Evolutionary conservation across 1,140 invertebrate genomes (phyloP), one percentile per base, ranked within the genome.

Genomic region (Rhyacophila brunnea): DNA sequence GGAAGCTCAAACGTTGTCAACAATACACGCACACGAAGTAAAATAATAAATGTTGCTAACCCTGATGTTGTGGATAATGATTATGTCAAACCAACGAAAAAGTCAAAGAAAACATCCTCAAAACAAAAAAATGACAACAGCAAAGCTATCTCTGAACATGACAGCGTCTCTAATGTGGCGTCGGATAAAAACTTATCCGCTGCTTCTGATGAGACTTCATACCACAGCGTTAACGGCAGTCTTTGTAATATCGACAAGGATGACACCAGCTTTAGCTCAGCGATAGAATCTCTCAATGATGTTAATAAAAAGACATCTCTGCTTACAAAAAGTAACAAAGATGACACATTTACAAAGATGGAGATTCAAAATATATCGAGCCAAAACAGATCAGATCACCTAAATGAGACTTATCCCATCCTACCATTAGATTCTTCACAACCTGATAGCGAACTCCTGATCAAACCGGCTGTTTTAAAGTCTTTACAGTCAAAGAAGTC

Each of bases 371-470:
- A 53, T 35, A 10, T 10, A 11, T 23, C 35, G 10, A 18, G 13
- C 19, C 15, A 51, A 6, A 17, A 17, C 4, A 45, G 17, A 45
- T 14, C 13, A 45, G 18, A 11, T n/a, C 38, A 40, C 3, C 20
- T 47, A 6, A 47, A 56, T 14, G 53, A 56, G 14, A 47, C 53
- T 15, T 38, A 23, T 40, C 53, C 43, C 13, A 36, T 56, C 11
- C 28, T 56, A n/a, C 17, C 46, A 20, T 32, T 46, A 17, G 53
- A 56, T 56, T 56, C 44, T 6, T 36, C 38, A 1, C 35, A 15
- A 10, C 47, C 53, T 23, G 53, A 48, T 2, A 15, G 40, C 1
- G 35, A 19, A 18, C 13, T 14, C 19, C 13, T 42, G 15, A 11
- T 20, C 14, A 19, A 28, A 28, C 23, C 23, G 9, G 23, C 9